Evolutionary conservation across 1,140 invertebrate species (phyloP).

Genomic region (Ips typographus): DNA sequence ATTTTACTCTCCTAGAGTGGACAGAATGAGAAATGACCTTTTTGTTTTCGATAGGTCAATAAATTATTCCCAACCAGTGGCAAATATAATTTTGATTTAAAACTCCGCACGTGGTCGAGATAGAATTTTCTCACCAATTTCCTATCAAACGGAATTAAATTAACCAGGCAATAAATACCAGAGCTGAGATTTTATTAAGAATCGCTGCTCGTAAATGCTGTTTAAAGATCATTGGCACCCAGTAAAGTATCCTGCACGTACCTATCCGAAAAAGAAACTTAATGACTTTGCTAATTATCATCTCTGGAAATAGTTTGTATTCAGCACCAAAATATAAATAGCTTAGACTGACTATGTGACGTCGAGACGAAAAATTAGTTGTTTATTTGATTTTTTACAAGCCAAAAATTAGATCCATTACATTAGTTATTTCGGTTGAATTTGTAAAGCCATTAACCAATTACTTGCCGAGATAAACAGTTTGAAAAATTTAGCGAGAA

Average conservation of each 20-base stretch:
- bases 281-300: constrained; percentile 32
- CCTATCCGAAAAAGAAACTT: constrained; percentile 15
- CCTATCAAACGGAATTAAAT: neutral
- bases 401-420: constrained; percentile 15
- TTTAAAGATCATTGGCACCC: neutral
- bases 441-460: neutral
- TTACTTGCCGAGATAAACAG: neutral
- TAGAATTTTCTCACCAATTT: too few relatives aligned
- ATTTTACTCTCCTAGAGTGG: neutral
- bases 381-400: constrained; percentile 28
- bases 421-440: neutral
- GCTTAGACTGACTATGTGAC: constrained; percentile 8
- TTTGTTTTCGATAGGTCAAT: neutral
- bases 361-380: constrained; percentile 28
- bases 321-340: constrained; percentile 28
- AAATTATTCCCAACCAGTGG: constrained; percentile 1
- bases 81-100: too few relatives aligned
- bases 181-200: too few relatives aligned
- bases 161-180: neutral
- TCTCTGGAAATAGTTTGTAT: constrained; percentile 27
- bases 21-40: constrained; percentile 11
- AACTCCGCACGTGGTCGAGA: too few relatives aligned
- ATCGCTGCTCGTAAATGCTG: too few relatives aligned
- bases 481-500: neutral
- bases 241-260: neutral